These are phyloP conservation scores for Trissolcus japonicus DNA, from an alignment of 2,888 invertebrate genomes.

Conservation along the genomic window DNA sequence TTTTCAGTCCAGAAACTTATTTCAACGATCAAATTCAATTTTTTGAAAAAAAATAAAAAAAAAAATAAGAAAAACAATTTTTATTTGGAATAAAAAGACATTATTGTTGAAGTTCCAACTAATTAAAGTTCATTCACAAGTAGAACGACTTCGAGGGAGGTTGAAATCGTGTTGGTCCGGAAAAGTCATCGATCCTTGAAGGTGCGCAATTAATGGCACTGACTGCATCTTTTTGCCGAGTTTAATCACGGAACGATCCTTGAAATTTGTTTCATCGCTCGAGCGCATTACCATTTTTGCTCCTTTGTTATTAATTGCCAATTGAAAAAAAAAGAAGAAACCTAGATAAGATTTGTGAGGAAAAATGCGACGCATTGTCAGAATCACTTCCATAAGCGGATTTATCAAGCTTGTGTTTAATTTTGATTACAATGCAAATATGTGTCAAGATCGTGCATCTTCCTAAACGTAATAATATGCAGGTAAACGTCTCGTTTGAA, in stretches of 20 bases:
- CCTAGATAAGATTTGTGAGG: slow-evolving; percentile 2
- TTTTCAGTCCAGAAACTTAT: too few species aligned
- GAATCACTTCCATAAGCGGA: slow-evolving; percentile 1
- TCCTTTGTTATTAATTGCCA: slow-evolving; percentile 12
- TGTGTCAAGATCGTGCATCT: slow-evolving; percentile 37
- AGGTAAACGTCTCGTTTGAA: slow-evolving; percentile 4
- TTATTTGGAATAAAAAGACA: too few species aligned
- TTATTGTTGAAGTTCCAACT: neutral
- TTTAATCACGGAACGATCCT: slow-evolving; percentile 38
- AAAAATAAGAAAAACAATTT: too few species aligned
- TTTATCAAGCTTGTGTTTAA: slow-evolving; percentile 21
- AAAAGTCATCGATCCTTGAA: slow-evolving; percentile 61
- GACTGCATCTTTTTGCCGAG: slow-evolving; percentile 37
- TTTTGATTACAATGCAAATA: slow-evolving; percentile 28
- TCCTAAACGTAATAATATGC: slow-evolving; percentile 22
- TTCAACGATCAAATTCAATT: too few species aligned
- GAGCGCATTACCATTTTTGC: slow-evolving; percentile 17
- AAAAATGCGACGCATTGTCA: neutral
- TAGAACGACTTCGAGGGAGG: slow-evolving; percentile 39
- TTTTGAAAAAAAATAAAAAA: too few species aligned
- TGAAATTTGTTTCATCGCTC: slow-evolving; percentile 30
- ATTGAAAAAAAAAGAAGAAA: neutral
- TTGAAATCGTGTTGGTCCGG: slow-evolving; percentile 49
- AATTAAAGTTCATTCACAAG: slow-evolving; percentile 31
- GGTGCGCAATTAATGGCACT: slow-evolving; percentile 47